Base-by-base conservation (phyloP, 2,888 invertebrate species). In the Hoplodrina blanda region DNA sequence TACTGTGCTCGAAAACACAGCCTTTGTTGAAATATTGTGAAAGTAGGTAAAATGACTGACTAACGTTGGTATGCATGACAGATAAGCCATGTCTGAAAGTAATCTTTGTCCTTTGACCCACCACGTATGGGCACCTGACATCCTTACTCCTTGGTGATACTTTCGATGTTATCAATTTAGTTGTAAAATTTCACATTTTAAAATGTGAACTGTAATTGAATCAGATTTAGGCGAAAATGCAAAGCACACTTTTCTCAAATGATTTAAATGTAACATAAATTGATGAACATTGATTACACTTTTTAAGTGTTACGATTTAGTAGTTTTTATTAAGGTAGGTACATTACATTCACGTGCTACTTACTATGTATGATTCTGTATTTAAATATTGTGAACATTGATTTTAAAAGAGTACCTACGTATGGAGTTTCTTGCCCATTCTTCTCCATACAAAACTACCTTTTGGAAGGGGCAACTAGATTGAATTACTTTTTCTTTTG, bases 21-120 rank as follows among this genome's bases (percentile, higher is more conserved):
- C 1, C 20, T 50, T 61, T 49, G 13, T 63, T 33, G 20, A 37
- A 50, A 33, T 50, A 25, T 44, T 65, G 66, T 54, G 73, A 65
- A 73, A 78, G 79, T 73, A 44, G 5, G 55, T 70, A 50, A 37
- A 41, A n/a, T 19, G n/a, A 6, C n/a, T 41, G n/a, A 53, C 41
- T 49, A 17, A 30, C 4, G 25, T 20, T 15, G 11, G 11, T 46
- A 44, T 50, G 49, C 20, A 17, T 60, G 53, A 20, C 20, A 17
- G 30, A 20, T 13, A 11, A 53, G 25, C 3, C 19, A 7, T n/a
- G 25, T 52, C 61, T 33, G 19, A 2, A 11, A 67, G 54, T 52
- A 57, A 62, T 76, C 78, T 76, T 65, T 73, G 57, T 73, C 50
- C 78, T 76, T 65, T 65, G 57, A 76, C 44, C 76, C 6, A 37